Conservation (phyloP, 2,797 vertebrate genomes). For the Petrocephalus sullivani region DNA sequence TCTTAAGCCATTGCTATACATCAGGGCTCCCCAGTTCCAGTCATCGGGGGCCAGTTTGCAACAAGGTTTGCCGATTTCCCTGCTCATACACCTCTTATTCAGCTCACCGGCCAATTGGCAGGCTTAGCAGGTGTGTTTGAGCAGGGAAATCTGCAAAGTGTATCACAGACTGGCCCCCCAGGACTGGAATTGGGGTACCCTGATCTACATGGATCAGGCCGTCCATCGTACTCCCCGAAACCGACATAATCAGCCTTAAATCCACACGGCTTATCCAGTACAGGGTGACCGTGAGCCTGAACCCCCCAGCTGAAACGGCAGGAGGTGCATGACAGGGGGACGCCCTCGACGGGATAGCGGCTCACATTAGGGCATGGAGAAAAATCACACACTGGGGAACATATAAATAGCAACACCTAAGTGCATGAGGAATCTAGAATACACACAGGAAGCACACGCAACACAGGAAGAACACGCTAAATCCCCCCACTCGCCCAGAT, state of each 20-base stretch:
- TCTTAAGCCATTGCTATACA: background rate
- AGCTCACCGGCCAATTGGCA: background rate
- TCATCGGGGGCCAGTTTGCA: background rate
- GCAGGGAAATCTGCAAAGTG: background rate
- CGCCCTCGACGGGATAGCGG: background rate
- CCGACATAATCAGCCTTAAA: background rate
- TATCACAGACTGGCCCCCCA: no score
- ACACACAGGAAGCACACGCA: background rate
- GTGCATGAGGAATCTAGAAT: background rate
- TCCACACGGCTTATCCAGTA: background rate
- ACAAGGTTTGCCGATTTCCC: background rate
- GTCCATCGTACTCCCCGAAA: background rate
- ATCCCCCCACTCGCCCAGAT: background rate
- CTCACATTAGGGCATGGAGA: background rate
- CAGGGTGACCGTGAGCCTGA: background rate
- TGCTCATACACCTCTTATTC: background rate
- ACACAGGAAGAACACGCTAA: background rate
- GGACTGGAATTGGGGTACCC: background rate
- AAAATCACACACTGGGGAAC: background rate
- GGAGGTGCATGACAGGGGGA: background rate
- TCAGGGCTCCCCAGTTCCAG: background rate
- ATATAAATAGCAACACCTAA: background rate
- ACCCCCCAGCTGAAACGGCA: background rate
- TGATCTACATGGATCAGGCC: background rate
- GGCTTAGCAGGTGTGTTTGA: background rate